Evolutionary conservation across 2,888 invertebrate genomes (phyloP).

Genomic region (Carpatolechia fugitivella): DNA sequence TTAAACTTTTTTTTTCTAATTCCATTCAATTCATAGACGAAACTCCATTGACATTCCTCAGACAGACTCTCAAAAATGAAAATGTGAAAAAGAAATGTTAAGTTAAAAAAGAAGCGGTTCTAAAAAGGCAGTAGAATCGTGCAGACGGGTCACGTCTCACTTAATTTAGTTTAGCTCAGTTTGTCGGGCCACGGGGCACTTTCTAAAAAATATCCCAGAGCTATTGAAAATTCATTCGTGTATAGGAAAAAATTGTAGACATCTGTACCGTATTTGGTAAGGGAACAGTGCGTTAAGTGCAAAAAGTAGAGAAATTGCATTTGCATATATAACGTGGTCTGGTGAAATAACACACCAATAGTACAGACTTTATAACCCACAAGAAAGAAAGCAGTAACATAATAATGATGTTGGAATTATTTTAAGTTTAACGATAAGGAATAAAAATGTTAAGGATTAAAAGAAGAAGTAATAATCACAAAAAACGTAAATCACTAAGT

Average conservation of each 20-base stretch:
- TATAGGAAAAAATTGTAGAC: not conserved
- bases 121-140: conserved; percentile 40
- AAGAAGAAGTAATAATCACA: too few species aligned
- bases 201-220: conserved; percentile 44
- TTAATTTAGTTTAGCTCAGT: conserved; percentile 53
- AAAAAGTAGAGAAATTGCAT: not conserved
- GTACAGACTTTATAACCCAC: too few species aligned
- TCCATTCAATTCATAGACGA: not conserved
- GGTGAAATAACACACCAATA: too few species aligned
- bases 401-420: too few species aligned
- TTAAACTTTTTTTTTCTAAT: not conserved
- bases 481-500: too few species aligned
- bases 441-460: too few species aligned
- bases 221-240: conserved; percentile 30
- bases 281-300: not conserved
- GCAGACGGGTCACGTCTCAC: conserved; percentile 49
- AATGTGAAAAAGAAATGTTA: not conserved
- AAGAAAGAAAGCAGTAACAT: too few species aligned
- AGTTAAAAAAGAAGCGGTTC: conserved; percentile 32
- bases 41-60: not conserved
- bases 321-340: too few species aligned
- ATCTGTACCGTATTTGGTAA: not conserved
- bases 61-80: conserved; percentile 5
- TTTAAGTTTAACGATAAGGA: too few species aligned
- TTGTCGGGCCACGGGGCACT: conserved; percentile 38